Conservation (phyloP, 2,888 invertebrate genomes). For the Pheosia tremula region DNA sequence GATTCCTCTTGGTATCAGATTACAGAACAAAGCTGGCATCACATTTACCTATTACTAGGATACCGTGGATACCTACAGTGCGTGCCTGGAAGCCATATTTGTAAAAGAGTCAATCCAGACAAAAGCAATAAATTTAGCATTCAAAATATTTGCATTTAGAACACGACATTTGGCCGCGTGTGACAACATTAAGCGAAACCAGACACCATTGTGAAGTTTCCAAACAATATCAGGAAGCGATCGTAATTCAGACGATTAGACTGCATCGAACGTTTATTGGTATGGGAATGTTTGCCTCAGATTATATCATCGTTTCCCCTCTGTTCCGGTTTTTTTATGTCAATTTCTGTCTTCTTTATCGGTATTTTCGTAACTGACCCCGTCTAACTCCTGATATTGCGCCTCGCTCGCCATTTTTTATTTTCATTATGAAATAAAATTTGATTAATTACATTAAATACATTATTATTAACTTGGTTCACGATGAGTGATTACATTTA, state of each 20-base stretch:
- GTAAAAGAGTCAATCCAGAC: neutral
- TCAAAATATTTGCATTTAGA: conserved; percentile 23
- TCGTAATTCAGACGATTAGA: conserved; percentile 54
- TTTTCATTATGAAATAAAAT: no score
- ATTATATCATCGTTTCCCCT: conserved; percentile 36
- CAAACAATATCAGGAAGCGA: conserved; percentile 65
- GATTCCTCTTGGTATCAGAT: no score
- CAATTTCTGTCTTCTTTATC: conserved; percentile 27
- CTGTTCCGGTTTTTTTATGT: conserved; percentile 36
- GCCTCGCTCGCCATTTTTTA: neutral
- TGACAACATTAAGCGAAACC: conserved; percentile 39
- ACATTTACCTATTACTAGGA: no score
- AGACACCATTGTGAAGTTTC: conserved; percentile 50
- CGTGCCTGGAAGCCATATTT: no score
- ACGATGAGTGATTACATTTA: no score
- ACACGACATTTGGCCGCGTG: conserved; percentile 13
- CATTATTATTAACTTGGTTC: no score
- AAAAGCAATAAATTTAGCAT: conserved; percentile 13
- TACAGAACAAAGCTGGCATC: no score
- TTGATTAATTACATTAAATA: no score
- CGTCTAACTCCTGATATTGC: neutral
- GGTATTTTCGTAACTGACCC: conserved; percentile 15
- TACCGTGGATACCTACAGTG: no score
- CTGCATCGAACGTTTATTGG: conserved; percentile 43
- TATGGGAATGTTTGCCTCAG: conserved; percentile 34